Percentiles rank a stretch among this genome's conserved stretches.
phyloP scores from a whole-genome alignment of 2,113 vertebrate species.

The Ammospiza caudacuta region DNA sequence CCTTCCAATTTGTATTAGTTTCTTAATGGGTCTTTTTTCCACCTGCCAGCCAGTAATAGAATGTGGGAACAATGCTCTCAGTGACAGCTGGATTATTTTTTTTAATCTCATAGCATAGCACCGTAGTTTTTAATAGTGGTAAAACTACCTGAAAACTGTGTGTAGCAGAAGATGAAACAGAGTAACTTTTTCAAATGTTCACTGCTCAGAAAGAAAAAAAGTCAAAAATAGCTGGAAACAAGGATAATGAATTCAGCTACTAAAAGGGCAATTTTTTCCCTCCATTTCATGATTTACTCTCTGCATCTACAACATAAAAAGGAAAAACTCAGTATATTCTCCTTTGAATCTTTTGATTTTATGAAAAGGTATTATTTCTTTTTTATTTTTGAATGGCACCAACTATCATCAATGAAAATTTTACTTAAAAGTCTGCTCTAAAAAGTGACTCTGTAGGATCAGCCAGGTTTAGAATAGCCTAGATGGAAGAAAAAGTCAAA shows the following conservation, averaged over 20 bases:
- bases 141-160: neutral
- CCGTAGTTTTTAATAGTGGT: neutral
- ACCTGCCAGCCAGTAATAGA: conserved; percentile 12
- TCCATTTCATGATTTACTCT: neutral
- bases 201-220: neutral
- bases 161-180: neutral
- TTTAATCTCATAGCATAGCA: neutral
- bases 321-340: neutral
- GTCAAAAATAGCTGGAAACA: neutral
- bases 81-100: neutral
- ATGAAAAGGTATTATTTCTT: neutral
- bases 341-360: neutral
- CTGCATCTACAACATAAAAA: neutral
- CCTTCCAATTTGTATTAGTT: conserved; percentile 21
- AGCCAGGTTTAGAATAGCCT: neutral
- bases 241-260: neutral
- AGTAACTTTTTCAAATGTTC: conserved; percentile 11
- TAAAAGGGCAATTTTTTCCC: neutral
- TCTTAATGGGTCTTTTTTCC: neutral
- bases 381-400: neutral
- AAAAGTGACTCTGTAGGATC: neutral
- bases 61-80: neutral
- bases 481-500: neutral
- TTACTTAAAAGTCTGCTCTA: neutral
- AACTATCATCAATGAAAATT: neutral